phyloP scores from a whole-genome alignment of 2,797 vertebrate genomes.

The Anisognathus igniventris region DNA sequence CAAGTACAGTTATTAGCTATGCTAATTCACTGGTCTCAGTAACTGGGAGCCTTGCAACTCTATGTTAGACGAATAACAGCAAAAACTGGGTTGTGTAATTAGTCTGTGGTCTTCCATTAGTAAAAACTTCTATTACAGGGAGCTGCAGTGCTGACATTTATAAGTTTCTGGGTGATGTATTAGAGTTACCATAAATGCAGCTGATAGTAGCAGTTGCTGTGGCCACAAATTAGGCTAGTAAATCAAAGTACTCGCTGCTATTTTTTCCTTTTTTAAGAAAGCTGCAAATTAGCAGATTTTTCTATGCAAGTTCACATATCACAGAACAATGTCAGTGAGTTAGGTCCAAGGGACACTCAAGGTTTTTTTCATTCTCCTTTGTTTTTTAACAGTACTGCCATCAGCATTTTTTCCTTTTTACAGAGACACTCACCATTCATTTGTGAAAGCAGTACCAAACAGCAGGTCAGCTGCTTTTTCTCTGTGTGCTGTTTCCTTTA shows the following conservation, averaged over 20 bases:
- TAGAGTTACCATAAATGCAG: constrained; percentile 52
- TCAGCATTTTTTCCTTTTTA: constrained; percentile 27
- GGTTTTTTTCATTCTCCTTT: neutral
- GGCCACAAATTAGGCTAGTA: constrained; percentile 66
- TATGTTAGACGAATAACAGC: neutral
- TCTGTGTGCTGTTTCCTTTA: neutral
- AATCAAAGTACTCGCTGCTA: constrained; percentile 44
- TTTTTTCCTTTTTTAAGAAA: neutral
- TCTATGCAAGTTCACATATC: constrained; percentile 56
- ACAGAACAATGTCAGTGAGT: constrained; percentile 27
- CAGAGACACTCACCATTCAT: neutral
- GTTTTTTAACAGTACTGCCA: constrained; percentile 21
- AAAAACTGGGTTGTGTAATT: neutral
- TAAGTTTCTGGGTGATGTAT: constrained; percentile 49
- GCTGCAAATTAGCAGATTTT: constrained; percentile 56
- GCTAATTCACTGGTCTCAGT: neutral
- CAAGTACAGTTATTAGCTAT: neutral
- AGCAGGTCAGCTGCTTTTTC: neutral
- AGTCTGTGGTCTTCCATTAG: constrained; percentile 23
- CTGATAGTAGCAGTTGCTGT: constrained; percentile 30
- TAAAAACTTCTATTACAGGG: constrained; percentile 33
- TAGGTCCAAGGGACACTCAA: neutral
- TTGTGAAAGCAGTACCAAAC: neutral
- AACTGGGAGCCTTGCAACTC: neutral
- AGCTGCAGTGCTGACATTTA: constrained; percentile 52